phyloP scores from a whole-genome alignment of 2,113 vertebrate species.

The Poecilia latipinna region DNA sequence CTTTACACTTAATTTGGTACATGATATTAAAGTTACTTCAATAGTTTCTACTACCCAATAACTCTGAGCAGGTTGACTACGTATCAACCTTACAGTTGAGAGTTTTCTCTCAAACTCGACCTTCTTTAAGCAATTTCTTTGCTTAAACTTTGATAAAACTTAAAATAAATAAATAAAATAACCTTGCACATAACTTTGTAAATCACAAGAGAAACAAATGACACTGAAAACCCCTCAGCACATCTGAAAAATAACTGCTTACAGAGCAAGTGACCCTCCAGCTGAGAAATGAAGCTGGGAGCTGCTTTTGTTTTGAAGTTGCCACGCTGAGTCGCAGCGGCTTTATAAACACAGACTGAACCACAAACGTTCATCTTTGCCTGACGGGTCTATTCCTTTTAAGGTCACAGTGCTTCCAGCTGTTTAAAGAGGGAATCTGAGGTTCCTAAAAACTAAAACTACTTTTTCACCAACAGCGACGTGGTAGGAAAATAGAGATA shows the following conservation, averaged over 20 bases:
- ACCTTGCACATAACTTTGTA: background rate
- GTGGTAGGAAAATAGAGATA: constrained; percentile 7
- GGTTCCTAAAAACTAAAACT: constrained; percentile 40
- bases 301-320: constrained; percentile 46
- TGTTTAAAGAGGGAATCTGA: constrained; percentile 9
- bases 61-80: no score
- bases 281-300: constrained; percentile 10
- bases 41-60: no score
- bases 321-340: constrained; percentile 9
- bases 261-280: background rate
- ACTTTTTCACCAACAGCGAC: constrained; percentile 10
- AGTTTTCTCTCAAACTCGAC: no score
- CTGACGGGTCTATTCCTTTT: constrained; percentile 47
- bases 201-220: background rate
- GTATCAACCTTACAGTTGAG: no score
- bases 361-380: constrained; percentile 29
- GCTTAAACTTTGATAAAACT: background rate
- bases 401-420: constrained; percentile 30
- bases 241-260: background rate
- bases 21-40: no score
- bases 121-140: background rate
- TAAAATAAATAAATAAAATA: background rate
- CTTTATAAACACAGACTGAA: constrained; percentile 33
- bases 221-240: background rate
- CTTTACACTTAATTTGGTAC: no score